Base-by-base conservation (phyloP, 2,888 invertebrate species). In the Euzetes globulus region DNA sequence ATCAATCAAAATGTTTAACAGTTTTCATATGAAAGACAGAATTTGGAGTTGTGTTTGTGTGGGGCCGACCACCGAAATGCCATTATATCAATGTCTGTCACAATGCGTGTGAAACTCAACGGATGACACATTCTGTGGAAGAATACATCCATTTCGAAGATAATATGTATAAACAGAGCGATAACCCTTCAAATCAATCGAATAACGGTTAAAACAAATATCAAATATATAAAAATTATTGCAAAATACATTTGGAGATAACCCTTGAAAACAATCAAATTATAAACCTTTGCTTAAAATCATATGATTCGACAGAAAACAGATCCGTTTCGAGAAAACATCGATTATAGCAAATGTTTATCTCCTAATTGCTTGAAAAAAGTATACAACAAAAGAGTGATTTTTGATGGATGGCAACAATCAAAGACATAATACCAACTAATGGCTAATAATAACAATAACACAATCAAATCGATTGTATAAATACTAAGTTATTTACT, bases 71-170 rank as follows among this genome's bases (percentile, higher is more conserved):
- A 22, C 22, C 4, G 25, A 19, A 55, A 11, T 17, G 37, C 5
- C 63, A 60, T 60, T 65, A 65, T 68, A 68, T 68, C 37, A 68
- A 68, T 45, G 45, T 65, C 37, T n/a, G 65, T 45, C 22, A 68
- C 37, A 63, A 60, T 27, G 25, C 68, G 68, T 68, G 68, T 68
- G 68, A 68, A 68, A 45, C 45, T 13, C n/a, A 68, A 68, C 68
- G 68, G 15, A 68, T 68, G 68, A 68, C 68, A 68, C 17, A 22
- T 45, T 22, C 15, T 37, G n/a, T 19, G 5, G 37, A 58, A 29
- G 29, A 65, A 33, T 65, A 37, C 37, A 37, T 65, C 37, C n/a
- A 65, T 65, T 65, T 65, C 45, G 7, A 1, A 45, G 19, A 45
- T 22, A 19, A 55, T 22, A n/a, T 22, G 33, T 33, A 33, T 33